These are phyloP conservation scores for Capromys pilorides DNA, from an alignment of 2,797 vertebrate species.

Conservation along the genomic window DNA sequence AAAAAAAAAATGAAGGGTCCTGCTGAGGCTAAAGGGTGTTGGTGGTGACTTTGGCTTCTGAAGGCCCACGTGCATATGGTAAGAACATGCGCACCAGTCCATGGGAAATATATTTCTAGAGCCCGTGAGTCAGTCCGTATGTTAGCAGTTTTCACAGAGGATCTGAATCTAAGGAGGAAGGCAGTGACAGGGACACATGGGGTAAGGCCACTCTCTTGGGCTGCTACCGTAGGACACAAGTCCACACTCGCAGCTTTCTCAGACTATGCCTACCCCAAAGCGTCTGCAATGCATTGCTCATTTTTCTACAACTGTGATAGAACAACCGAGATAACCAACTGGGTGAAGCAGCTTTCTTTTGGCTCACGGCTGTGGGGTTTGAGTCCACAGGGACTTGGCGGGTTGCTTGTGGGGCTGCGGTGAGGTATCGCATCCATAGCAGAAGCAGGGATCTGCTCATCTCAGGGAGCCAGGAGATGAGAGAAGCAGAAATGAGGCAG, in stretches of 20 bases:
- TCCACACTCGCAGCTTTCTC: not conserved
- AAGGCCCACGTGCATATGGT: not conserved
- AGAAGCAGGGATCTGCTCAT: not conserved
- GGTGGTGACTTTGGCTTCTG: not conserved
- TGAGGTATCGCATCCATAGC: not conserved
- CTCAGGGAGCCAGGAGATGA: not conserved
- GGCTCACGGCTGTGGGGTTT: not conserved
- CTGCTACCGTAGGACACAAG: fast-evolving
- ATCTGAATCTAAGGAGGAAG: not conserved
- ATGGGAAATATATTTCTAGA: not conserved
- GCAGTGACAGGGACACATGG: not conserved
- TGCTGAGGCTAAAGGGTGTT: not conserved
- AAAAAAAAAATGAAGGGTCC: not conserved
- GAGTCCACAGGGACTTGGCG: not conserved
- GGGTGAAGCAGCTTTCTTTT: not conserved
- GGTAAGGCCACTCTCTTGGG: not conserved
- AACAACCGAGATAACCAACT: too few species aligned
- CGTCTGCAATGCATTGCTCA: fast-evolving
- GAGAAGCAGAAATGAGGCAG: not conserved
- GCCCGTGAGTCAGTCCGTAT: not conserved
- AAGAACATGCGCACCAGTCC: not conserved
- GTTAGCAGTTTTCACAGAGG: not conserved
- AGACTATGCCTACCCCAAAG: not conserved
- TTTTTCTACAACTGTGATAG: not conserved
- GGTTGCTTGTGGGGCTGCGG: not conserved